Evolutionary conservation across 2,113 vertebrate species (phyloP).

Genomic region (Psammodynastes pulverulentus): DNA sequence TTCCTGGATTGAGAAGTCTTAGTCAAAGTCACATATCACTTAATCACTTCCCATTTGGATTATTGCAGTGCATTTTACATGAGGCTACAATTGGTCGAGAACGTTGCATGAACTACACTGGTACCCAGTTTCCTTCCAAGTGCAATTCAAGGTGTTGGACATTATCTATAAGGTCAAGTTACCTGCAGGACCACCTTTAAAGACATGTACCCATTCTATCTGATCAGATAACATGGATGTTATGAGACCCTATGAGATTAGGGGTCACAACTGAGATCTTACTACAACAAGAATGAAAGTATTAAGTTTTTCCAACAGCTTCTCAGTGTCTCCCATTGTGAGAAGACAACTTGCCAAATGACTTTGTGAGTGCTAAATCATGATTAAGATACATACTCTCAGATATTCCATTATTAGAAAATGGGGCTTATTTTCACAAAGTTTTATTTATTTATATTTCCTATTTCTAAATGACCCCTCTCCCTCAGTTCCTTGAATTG

Average conservation of each 20-base stretch:
- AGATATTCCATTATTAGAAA: background rate
- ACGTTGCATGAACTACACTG: background rate
- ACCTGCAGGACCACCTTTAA: background rate
- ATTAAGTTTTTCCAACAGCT: background rate
- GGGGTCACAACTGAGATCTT: background rate
- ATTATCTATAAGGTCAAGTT: background rate
- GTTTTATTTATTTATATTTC: background rate
- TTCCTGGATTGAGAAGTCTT: background rate
- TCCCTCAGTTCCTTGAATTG: background rate
- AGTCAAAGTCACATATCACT: background rate
- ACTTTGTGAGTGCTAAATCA: background rate
- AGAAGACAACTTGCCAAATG: background rate
- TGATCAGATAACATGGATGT: background rate
- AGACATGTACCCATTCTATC: background rate
- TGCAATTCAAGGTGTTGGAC: background rate
- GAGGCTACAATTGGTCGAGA: background rate
- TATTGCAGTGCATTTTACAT: background rate
- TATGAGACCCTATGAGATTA: background rate
- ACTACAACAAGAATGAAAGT: background rate
- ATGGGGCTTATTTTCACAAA: background rate
- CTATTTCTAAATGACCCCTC: background rate
- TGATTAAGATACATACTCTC: background rate
- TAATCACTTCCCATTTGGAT: background rate
- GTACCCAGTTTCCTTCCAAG: background rate
- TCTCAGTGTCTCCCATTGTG: background rate